phyloP scores from a whole-genome alignment of 2,113 vertebrate genomes.

The Scomber colias region DNA sequence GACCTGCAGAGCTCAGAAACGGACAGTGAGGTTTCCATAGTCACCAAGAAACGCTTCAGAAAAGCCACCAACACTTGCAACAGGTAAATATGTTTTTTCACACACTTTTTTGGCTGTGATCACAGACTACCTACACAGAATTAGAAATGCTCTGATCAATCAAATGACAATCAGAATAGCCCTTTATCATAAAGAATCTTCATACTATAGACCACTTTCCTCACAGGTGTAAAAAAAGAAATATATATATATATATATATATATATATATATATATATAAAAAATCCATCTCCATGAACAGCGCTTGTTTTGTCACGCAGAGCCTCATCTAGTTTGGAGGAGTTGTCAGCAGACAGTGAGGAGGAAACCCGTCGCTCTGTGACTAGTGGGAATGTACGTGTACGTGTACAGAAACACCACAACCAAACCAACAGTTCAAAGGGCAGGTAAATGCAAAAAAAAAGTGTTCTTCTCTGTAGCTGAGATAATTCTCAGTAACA shows the following conservation, averaged over 20 bases:
- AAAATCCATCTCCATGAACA: background rate
- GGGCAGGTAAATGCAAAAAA: conserved; percentile 24
- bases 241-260: no score
- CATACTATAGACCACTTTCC: no score
- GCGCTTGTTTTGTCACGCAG: conserved; percentile 13
- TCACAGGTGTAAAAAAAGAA: no score
- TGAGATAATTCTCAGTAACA: no score
- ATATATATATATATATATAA: no score
- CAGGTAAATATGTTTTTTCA: conserved; percentile 39
- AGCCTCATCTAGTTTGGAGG: background rate
- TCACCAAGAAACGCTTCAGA: conserved; percentile 12
- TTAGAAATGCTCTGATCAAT: background rate
- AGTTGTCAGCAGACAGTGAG: conserved; percentile 29
- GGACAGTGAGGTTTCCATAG: conserved; percentile 26
- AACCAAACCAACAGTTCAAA: conserved; percentile 6
- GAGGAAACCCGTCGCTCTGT: background rate
- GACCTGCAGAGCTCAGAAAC: conserved; percentile 54
- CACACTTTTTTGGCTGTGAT: background rate
- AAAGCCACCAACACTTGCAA: rapidly evolving
- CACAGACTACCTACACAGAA: background rate
- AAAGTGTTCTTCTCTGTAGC: no score
- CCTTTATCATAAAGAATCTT: no score
- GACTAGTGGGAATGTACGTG: background rate
- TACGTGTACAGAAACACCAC: background rate
- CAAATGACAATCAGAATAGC: background rate